Base-by-base conservation (phyloP, 2,888 invertebrate genomes). In the Lasioglossum oenotherae region DNA sequence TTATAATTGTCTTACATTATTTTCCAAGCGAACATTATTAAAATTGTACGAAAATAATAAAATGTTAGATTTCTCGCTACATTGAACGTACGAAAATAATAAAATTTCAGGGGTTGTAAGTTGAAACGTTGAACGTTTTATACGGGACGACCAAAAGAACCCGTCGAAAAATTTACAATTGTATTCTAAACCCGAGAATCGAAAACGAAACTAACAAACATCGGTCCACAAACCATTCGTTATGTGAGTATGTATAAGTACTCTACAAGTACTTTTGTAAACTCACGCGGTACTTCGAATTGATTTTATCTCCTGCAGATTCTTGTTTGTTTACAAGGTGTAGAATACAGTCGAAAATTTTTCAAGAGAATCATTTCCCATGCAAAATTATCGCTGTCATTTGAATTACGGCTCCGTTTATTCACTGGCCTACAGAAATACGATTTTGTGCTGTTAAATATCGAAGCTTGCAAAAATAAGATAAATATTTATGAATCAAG, bases 401-500 rank as follows among this genome's bases (percentile, higher is more conserved):
- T 71, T 41, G n/a, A 71, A n/a, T 41, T 38, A n/a, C 4, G 14
- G 71, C 41, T 41, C 41, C n/a, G 4, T 38, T 71, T 41, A 41
- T n/a, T 71, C n/a, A 41, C 41, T 41, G 41, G 41, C 38, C 71
- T 71, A 72, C 46, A 74, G 38, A 74, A 80, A 46, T 49, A 38
- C 74, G 12, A 67, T 53, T 69, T 53, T 75, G 41, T 53, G 31
- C 12, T 46, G 6, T n/a, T 41, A 31, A 27, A 31, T 27, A 75
- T 75, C 38, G 35, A 31, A 80, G 67, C 75, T 5, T 53, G 53
- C 31, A 75, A n/a, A 67, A 44, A 75, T 31, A 35, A 67, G 46
- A 31, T 35, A 38, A 60, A 60, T 82, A 69, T 44, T 35, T 57
- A 74, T 80, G 44, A 82, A 82, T 57, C 46, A 74, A 78, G 46